Conservation (phyloP, 2,113 vertebrate species). For the Myocastor coypus region DNA sequence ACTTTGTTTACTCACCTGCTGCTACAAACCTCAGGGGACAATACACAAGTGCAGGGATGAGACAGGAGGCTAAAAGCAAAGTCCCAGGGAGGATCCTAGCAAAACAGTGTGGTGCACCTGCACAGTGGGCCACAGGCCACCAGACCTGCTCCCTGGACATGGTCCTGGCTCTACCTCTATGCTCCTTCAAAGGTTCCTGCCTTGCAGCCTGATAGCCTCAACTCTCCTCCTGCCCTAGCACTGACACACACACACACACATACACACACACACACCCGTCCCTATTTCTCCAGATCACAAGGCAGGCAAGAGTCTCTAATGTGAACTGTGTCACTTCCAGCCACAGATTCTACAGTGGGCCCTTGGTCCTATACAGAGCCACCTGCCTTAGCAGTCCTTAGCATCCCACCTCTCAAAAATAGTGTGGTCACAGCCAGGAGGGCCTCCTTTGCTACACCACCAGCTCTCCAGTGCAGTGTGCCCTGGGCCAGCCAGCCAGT, state of each 20-base stretch:
- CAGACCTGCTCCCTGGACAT: rapidly evolving
- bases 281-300: not conserved
- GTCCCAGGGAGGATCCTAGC: not conserved
- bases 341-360: not conserved
- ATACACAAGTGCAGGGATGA: not conserved
- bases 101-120: not conserved
- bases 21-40: not conserved
- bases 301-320: not conserved
- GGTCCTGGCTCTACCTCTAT: not conserved
- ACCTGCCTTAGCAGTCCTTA: not conserved
- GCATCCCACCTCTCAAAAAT: not conserved
- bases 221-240: not conserved
- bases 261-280: too few species aligned
- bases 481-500: not conserved
- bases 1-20: not conserved
- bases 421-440: rapidly evolving
- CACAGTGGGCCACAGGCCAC: not conserved
- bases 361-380: not conserved
- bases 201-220: not conserved
- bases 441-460: rapidly evolving
- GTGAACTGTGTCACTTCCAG: not conserved
- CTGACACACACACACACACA: too few species aligned
- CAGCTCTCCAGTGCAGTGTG: not conserved
- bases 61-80: not conserved
- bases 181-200: not conserved